Base-by-base conservation (phyloP, 1,140 invertebrate species). In the Cydia splendana region DNA sequence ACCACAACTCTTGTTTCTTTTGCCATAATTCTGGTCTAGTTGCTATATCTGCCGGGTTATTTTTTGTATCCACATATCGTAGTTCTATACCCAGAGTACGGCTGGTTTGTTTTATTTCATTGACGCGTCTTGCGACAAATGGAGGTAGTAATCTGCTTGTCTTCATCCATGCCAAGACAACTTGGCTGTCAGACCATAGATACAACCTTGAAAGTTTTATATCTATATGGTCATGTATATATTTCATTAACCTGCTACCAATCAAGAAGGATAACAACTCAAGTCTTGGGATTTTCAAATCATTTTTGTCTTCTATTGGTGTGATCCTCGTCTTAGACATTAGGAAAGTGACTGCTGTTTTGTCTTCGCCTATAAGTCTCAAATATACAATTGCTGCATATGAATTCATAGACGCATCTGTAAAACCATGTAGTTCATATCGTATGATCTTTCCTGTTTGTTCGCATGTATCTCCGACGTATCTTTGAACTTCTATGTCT, bases 401-500 rank as follows among this genome's bases (percentile, higher is more conserved):
- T 4, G 77, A 34, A 67, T 51, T 24, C 24, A 45, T 75, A 2
- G 77, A 77, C 6, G 77, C 77, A 15, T 77, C 77, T n/a, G 77
- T 65, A 57, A 77, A 75, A 48, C 57, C 74, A 34, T 77, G 77
- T 2, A 77, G 45, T 69, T 77, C 77, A 75, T 53, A 67, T 30
- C 15, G 15, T n/a, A 20, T 20, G 5, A 34, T 75, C 6, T 51
- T 13, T 65, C 38, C 20, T 6, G 20, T 4, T 24, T 42, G n/a
- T 28, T 65, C 4, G 4, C 30, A 30, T 30, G 30, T 30, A 4
- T 53, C 28, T 20, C 57, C 30, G 2, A 75, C 62, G 18, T 75
- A 75, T 75, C 77, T 65, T 28, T 73, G 77, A 4, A 77, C 30
- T 12, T 75, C 38, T 3, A 77, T 53, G 6, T 48, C 5, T 12